A percentile compares a stretch with the other conserved stretches of the same genome.
phyloP scores from a whole-genome alignment of 30 jellyfish, hydroid and myxozoan species.

The Pseudorhiza aurosa region DNA sequence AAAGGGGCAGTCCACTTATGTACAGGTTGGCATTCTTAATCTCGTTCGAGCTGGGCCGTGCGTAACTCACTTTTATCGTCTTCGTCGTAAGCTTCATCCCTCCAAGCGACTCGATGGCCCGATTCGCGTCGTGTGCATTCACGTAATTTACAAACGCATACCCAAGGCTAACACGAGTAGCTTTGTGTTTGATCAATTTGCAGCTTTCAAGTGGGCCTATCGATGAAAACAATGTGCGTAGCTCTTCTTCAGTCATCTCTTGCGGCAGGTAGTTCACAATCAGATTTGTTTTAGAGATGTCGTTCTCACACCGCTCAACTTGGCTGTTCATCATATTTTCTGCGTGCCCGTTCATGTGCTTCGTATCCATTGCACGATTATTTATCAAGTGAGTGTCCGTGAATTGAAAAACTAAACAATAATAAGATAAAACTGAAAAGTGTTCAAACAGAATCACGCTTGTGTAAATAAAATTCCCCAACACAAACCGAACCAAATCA shows the following conservation, averaged over 20 bases:
- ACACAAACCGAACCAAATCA: slow-evolving; percentile 70
- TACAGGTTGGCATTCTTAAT: slow-evolving; percentile 98
- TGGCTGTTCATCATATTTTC: slow-evolving; percentile 51
- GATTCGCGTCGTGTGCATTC: slow-evolving; percentile 82
- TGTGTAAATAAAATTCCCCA: slow-evolving; percentile 82
- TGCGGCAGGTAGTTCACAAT: slow-evolving; percentile 99
- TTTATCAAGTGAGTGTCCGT: not conserved
- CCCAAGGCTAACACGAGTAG: slow-evolving; percentile 97
- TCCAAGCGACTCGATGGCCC: slow-evolving; percentile 95
- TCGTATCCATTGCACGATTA: slow-evolving; percentile 52
- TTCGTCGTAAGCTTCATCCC: slow-evolving; percentile 97
- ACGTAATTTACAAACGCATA: slow-evolving; percentile 98
- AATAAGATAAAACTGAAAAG: slow-evolving; percentile 43
- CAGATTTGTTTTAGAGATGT: slow-evolving; percentile 90
- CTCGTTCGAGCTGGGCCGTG: slow-evolving; percentile 99
- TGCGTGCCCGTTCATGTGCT: slow-evolving; percentile 78
- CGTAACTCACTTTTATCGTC: slow-evolving; percentile 97
- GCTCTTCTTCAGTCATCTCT: slow-evolving; percentile 98
- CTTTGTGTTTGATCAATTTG: slow-evolving; percentile 91
- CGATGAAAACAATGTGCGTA: slow-evolving; percentile 90
- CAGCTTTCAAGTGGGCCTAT: slow-evolving; percentile 98
- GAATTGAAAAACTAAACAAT: slow-evolving; percentile 45
- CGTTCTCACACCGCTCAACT: slow-evolving; percentile 47
- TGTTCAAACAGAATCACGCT: slow-evolving; percentile 71
- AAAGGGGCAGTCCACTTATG: slow-evolving; percentile 96